Evolutionary conservation across 1,140 invertebrate genomes (phyloP).

Genomic region (Trichonephila clavata): DNA sequence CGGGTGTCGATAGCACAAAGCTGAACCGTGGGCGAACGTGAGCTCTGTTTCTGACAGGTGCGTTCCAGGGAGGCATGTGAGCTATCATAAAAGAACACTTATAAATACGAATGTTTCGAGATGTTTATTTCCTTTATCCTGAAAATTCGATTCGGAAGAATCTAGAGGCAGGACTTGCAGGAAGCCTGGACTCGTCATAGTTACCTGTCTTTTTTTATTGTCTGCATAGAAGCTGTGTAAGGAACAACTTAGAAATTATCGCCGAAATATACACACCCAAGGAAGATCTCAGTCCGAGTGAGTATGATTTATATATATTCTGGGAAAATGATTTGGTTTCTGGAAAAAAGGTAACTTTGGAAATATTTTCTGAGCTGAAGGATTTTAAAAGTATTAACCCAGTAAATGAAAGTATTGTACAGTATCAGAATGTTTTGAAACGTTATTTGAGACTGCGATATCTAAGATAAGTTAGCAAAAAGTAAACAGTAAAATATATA

Average conservation of each 20-base stretch:
- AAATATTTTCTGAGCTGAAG: too few relatives aligned
- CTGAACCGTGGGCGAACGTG: constrained; percentile 36
- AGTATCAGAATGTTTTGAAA: too few relatives aligned
- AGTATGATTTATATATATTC: not conserved
- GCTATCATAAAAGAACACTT: constrained; percentile 68
- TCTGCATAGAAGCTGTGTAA: too few relatives aligned
- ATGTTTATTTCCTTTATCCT: constrained; percentile 26
- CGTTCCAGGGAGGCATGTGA: not conserved
- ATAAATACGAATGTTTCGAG: constrained; percentile 59
- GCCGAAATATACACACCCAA: not conserved
- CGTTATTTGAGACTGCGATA: too few relatives aligned
- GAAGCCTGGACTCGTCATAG: not conserved
- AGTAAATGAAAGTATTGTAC: too few relatives aligned
- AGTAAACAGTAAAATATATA: too few relatives aligned
- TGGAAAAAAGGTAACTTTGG: too few relatives aligned
- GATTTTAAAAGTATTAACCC: too few relatives aligned
- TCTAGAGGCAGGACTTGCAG: not conserved
- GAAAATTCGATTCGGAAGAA: not conserved
- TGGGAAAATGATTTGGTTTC: too few relatives aligned
- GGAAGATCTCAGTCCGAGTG: not conserved
- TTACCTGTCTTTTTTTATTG: not conserved
- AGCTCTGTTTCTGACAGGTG: constrained; percentile 57
- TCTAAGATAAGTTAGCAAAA: too few relatives aligned
- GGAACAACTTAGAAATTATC: not conserved
- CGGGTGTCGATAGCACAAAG: constrained; percentile 37